A percentile compares a stretch with the other conserved stretches of the same genome.
These are phyloP conservation scores for Martes martes DNA, from an alignment of 2,113 vertebrate species.

Conservation along the genomic window DNA sequence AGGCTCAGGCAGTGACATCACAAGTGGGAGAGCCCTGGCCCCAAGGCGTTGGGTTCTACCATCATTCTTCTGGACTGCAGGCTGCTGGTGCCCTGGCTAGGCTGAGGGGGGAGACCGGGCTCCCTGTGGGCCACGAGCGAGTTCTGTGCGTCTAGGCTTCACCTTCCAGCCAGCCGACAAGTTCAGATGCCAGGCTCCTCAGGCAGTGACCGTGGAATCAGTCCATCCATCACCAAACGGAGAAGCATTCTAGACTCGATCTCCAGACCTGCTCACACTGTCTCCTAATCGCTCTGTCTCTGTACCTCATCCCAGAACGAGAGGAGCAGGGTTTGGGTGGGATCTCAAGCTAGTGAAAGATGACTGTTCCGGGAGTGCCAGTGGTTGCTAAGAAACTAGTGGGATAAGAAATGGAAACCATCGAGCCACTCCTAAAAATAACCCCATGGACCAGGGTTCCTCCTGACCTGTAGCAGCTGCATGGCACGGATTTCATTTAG, in stretches of 20 bases:
- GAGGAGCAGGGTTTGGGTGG: neutral
- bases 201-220: neutral
- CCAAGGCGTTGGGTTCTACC: neutral
- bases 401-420: slow-evolving; percentile 66
- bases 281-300: neutral
- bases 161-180: neutral
- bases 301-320: neutral
- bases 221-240: no score
- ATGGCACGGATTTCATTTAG: neutral
- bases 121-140: neutral
- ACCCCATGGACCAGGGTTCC: slow-evolving; percentile 52
- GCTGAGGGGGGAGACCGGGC: no score
- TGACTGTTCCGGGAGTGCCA: slow-evolving; percentile 32
- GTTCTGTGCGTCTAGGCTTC: neutral
- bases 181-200: neutral
- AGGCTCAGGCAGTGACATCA: neutral
- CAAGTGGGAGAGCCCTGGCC: neutral
- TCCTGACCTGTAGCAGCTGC: neutral
- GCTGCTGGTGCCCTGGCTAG: neutral
- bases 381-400: slow-evolving; percentile 79
- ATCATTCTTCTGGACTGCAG: neutral
- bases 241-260: neutral
- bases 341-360: slow-evolving; percentile 57
- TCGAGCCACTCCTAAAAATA: slow-evolving; percentile 76
- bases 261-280: accelerated